Evolutionary conservation across 1,140 invertebrate species (phyloP).

Genomic region (Trichonephila clavipes): DNA sequence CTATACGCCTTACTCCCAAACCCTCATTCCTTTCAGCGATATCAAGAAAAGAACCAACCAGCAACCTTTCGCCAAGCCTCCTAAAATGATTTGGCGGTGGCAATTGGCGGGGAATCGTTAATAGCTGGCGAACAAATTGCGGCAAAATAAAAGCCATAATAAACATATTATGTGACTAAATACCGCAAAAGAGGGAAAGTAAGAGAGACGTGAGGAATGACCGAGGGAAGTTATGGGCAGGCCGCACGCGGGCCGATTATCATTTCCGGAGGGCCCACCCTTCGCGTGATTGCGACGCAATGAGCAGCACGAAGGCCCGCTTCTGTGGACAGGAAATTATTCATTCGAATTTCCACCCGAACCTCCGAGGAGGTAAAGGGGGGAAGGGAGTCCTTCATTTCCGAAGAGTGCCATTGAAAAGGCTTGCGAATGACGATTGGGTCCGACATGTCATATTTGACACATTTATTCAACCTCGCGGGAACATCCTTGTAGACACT

Average conservation of each 20-base stretch:
- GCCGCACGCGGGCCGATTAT: conserved; percentile 73
- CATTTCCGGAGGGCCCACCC: conserved; percentile 74
- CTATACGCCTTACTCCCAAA: not conserved
- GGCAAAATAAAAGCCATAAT: conserved; percentile 54
- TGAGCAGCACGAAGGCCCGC: conserved; percentile 65
- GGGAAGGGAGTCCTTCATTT: conserved; percentile 58
- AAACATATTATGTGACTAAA: conserved; percentile 71
- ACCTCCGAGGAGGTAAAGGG: not conserved
- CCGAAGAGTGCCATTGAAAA: conserved; percentile 62
- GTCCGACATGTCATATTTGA: conserved; percentile 47
- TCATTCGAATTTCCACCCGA: conserved; percentile 66
- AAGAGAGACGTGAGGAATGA: conserved; percentile 43
- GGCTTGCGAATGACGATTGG: conserved; percentile 42
- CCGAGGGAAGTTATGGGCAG: conserved; percentile 63
- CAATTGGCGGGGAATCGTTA: conserved; percentile 63
- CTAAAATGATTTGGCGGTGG: conserved; percentile 37
- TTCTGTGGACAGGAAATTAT: conserved; percentile 74
- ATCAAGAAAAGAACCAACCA: not conserved
- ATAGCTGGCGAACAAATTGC: conserved; percentile 62
- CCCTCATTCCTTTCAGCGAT: not conserved
- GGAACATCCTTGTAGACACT: conserved; percentile 39
- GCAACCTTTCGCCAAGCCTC: not conserved
- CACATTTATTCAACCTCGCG: conserved; percentile 31
- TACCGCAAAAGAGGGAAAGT: conserved; percentile 59
- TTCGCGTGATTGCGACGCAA: conserved; percentile 70